Evolutionary conservation across 2,888 invertebrate genomes (phyloP).

Genomic region (Keiferia lycopersicella): DNA sequence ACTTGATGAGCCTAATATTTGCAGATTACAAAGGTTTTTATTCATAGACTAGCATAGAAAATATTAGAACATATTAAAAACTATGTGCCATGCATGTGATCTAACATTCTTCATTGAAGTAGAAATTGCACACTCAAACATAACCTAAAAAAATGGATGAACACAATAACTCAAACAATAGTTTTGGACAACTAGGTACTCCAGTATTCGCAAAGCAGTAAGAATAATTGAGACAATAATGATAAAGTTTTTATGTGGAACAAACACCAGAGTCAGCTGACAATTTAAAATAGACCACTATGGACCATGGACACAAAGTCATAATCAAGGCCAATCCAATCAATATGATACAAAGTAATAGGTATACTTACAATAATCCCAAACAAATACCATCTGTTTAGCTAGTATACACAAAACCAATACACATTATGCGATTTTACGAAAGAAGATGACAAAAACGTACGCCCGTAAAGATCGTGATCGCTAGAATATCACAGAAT

Average conservation of each 20-base stretch:
- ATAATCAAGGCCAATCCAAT: constrained; percentile 70
- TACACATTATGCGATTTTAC: background rate
- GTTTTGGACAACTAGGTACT: background rate
- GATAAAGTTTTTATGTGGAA: background rate
- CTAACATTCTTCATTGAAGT: background rate
- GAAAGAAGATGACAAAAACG: background rate
- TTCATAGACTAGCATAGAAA: no score
- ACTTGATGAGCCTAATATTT: no score
- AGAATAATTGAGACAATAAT: background rate
- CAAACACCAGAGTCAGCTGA: background rate
- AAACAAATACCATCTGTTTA: constrained; percentile 15
- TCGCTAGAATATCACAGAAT: background rate
- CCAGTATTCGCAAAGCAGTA: background rate
- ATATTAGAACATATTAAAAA: no score
- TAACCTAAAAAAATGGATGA: background rate
- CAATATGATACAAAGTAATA: constrained; percentile 41
- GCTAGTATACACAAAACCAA: background rate
- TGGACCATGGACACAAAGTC: constrained; percentile 41
- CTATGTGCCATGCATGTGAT: background rate
- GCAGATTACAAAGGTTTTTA: no score
- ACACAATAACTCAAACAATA: background rate
- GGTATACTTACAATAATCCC: background rate
- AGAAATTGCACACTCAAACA: background rate
- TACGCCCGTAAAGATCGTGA: background rate
- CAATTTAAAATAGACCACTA: background rate